These are phyloP conservation scores for Lumbricus terrestris DNA, from an alignment of 2,888 invertebrate genomes.

Conservation along the genomic window DNA sequence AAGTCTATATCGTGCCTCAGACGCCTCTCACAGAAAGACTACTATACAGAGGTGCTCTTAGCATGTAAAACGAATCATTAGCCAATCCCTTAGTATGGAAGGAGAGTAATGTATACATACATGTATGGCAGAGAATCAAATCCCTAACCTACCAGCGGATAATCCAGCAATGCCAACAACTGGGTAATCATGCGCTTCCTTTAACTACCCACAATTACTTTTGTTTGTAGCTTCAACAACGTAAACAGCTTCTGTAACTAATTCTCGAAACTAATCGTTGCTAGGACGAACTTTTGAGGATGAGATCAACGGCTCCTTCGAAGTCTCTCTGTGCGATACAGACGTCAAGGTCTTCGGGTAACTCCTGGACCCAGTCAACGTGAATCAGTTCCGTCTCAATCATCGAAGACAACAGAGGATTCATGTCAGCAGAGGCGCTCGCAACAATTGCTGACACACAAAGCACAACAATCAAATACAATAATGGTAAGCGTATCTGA, in stretches of 20 bases:
- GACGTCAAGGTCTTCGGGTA: conserved; percentile 90
- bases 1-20: too few relatives aligned
- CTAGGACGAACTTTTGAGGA: conserved; percentile 66
- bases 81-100: too few relatives aligned
- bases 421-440: not conserved
- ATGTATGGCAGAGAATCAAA: too few relatives aligned
- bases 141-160: too few relatives aligned
- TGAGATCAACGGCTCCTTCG: conserved; percentile 81
- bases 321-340: conserved; percentile 92
- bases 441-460: not conserved
- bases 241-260: not conserved
- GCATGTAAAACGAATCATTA: too few relatives aligned
- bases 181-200: not conserved
- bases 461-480: not conserved
- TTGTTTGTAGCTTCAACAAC: not conserved
- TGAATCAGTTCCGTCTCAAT: conserved; percentile 47
- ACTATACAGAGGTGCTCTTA: too few relatives aligned
- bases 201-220: not conserved
- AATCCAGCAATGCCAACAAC: not conserved
- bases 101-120: too few relatives aligned
- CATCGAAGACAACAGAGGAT: not conserved
- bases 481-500: too few relatives aligned
- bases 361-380: conserved; percentile 77
- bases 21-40: too few relatives aligned
- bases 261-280: not conserved